These are phyloP conservation scores for Nephotettix cincticeps DNA, from an alignment of 1,140 invertebrate species.

Conservation along the genomic window DNA sequence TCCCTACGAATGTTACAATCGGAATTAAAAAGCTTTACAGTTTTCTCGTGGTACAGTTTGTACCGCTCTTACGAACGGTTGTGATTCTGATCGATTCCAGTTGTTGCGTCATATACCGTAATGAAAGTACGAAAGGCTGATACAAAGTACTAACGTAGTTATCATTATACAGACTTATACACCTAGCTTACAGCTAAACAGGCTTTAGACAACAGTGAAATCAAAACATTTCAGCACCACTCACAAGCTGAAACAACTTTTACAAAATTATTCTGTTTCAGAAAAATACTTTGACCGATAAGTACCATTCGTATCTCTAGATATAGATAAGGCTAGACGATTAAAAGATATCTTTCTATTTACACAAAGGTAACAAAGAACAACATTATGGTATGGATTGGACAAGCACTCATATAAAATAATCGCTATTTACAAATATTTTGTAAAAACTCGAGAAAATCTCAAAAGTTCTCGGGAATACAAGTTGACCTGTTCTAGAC, in stretches of 20 bases:
- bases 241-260: constrained; percentile 16
- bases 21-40: background rate
- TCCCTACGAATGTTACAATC: background rate
- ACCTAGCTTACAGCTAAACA: constrained; percentile 12
- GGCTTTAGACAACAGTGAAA: constrained; percentile 25
- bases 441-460: background rate
- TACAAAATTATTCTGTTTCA: constrained; percentile 21
- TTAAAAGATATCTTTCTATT: constrained; percentile 18
- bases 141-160: constrained; percentile 15
- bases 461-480: no score
- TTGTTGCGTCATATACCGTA: background rate
- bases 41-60: background rate
- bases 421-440: constrained; percentile 18
- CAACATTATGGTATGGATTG: constrained; percentile 17
- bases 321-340: constrained; percentile 21
- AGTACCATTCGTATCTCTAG: constrained; percentile 12
- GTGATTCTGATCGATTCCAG: background rate
- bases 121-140: constrained; percentile 24
- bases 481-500: no score
- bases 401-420: constrained; percentile 20
- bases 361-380: constrained; percentile 13
- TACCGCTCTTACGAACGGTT: background rate
- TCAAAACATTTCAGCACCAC: constrained; percentile 23
- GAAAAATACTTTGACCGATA: constrained; percentile 19
- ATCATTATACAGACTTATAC: constrained; percentile 18